phyloP scores from a whole-genome alignment of 2,888 invertebrate genomes.

The Polymixis lichenea region DNA sequence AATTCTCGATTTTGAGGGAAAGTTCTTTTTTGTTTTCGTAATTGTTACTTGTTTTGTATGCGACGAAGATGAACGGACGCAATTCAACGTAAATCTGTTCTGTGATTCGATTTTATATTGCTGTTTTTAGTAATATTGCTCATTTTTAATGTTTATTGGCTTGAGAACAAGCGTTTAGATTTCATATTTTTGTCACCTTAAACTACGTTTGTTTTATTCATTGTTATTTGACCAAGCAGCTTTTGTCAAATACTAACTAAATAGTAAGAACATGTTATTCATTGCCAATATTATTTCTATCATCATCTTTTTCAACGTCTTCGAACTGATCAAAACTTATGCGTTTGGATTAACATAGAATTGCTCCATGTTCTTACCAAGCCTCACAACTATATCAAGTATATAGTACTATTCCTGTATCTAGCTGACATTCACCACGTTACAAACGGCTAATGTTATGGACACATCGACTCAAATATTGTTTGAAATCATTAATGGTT shows the following conservation, averaged over 20 bases:
- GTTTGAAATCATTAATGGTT: conserved; percentile 68
- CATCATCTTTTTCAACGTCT: not conserved
- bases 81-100: conserved; percentile 61
- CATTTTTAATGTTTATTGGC: conserved; percentile 51
- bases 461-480: conserved; percentile 68
- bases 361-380: not conserved
- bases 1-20: conserved; percentile 79
- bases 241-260: no score
- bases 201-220: not conserved
- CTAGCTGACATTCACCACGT: conserved; percentile 8
- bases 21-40: conserved; percentile 72
- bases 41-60: conserved; percentile 71
- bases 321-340: no score
- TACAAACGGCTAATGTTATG: conserved; percentile 60
- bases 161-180: conserved; percentile 49
- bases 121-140: conserved; percentile 47
- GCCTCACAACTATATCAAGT: not conserved
- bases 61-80: conserved; percentile 49
- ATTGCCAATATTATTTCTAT: not conserved
- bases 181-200: conserved; percentile 33
- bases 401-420: not conserved
- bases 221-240: not conserved
- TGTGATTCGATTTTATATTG: conserved; percentile 65
- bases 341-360: not conserved
- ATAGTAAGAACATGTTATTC: no score